phyloP scores from a whole-genome alignment of 2,888 invertebrate genomes.

The Conchocele bisecta region DNA sequence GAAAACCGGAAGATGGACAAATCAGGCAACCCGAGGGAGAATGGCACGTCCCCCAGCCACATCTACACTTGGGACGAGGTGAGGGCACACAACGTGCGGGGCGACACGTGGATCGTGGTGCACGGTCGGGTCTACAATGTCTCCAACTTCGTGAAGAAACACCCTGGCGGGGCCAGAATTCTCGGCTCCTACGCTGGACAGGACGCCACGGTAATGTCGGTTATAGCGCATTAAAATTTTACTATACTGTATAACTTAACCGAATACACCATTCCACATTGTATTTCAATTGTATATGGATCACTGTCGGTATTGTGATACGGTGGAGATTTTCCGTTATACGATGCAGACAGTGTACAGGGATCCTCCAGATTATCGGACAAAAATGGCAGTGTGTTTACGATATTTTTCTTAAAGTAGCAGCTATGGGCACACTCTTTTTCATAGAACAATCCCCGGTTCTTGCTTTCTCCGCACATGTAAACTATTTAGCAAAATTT shows the following conservation, averaged over 20 bases:
- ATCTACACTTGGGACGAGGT: conserved; percentile 75
- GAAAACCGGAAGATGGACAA: conserved; percentile 3
- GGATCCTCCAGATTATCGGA: too few relatives aligned
- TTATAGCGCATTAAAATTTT: background rate
- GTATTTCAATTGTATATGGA: too few relatives aligned
- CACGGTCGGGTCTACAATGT: conserved; percentile 77
- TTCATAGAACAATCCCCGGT: too few relatives aligned
- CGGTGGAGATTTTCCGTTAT: too few relatives aligned
- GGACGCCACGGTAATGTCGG: conserved; percentile 75
- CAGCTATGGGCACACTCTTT: too few relatives aligned
- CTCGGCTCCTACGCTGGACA: conserved; percentile 79
- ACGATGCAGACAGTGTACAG: too few relatives aligned
- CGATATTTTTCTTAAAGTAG: too few relatives aligned
- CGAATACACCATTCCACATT: background rate
- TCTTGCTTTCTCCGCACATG: too few relatives aligned
- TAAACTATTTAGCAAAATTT: too few relatives aligned
- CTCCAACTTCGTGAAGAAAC: conserved; percentile 73
- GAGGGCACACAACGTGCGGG: conserved; percentile 66
- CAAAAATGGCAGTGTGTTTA: too few relatives aligned
- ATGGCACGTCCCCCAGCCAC: background rate
- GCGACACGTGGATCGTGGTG: conserved; percentile 78
- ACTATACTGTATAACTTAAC: background rate
- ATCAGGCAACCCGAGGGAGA: background rate
- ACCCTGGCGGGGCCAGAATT: conserved; percentile 78
- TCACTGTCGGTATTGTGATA: too few relatives aligned